phyloP scores from a whole-genome alignment of 2,888 invertebrate species.

The Blomia tropicalis region DNA sequence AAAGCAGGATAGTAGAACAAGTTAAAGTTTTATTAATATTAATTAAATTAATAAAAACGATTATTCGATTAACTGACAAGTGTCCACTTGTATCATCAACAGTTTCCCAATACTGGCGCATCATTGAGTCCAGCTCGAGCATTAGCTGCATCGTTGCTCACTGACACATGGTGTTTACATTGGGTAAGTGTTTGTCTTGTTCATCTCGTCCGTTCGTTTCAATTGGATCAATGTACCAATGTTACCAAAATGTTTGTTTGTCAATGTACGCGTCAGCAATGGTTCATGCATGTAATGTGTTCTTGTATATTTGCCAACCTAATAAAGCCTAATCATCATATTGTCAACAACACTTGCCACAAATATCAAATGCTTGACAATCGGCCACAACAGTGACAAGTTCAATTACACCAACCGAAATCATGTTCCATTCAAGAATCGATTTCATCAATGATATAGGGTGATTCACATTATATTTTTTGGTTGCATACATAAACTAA shows the following conservation, averaged over 20 bases:
- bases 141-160: conserved; percentile 36
- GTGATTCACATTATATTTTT: too few relatives aligned
- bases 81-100: too few relatives aligned
- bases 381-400: too few relatives aligned
- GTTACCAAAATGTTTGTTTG: too few relatives aligned
- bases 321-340: conserved; percentile 10
- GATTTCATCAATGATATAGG: too few relatives aligned
- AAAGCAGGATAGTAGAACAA: not conserved
- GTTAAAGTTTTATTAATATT: not conserved
- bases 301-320: conserved; percentile 1
- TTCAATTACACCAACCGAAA: too few relatives aligned
- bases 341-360: conserved; percentile 9
- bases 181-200: conserved; percentile 33
- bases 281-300: not conserved
- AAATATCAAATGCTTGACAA: too few relatives aligned
- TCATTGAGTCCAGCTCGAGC: conserved; percentile 37
- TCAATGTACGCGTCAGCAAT: too few relatives aligned
- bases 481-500: too few relatives aligned
- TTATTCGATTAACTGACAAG: too few relatives aligned
- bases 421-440: too few relatives aligned
- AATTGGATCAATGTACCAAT: too few relatives aligned
- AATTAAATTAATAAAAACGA: not conserved
- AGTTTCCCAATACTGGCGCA: conserved; percentile 36
- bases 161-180: conserved; percentile 35
- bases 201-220: not conserved